These are phyloP conservation scores for Tragelaphus imberbis DNA, from an alignment of 2,113 vertebrate genomes.

Conservation along the genomic window DNA sequence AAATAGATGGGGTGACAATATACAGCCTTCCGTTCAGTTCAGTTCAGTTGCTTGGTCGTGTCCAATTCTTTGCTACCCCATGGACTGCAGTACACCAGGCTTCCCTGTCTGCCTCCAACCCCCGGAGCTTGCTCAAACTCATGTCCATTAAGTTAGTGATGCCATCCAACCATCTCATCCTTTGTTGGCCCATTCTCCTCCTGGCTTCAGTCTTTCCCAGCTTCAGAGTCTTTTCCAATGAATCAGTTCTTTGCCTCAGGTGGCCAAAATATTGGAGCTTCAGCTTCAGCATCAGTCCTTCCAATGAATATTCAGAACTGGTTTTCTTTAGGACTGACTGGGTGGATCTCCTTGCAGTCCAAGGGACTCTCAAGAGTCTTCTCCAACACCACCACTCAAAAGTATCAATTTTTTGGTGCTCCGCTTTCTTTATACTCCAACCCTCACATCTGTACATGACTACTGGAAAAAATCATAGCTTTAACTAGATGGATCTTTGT, in stretches of 20 bases:
- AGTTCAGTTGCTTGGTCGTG: neutral
- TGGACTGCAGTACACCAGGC: neutral
- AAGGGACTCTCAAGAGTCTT: neutral
- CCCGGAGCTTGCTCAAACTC: neutral
- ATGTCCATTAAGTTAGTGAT: neutral
- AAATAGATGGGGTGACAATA: neutral
- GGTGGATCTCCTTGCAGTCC: neutral
- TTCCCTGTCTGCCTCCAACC: neutral
- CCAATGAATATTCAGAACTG: neutral
- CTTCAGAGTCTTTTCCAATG: neutral
- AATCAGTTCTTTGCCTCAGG: neutral
- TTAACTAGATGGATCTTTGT: neutral
- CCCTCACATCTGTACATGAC: neutral
- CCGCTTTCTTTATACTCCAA: neutral
- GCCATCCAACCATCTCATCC: neutral
- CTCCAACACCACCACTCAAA: neutral
- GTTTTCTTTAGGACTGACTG: neutral
- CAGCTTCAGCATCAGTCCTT: neutral
- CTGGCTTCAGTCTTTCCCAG: neutral
- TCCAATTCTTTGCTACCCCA: neutral
- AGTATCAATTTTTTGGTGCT: neutral
- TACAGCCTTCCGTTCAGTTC: neutral
- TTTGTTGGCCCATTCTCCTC: neutral
- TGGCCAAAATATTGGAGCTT: neutral
- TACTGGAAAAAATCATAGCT: neutral